phyloP scores from a whole-genome alignment of 2,888 invertebrate genomes.

The Uloborus plumipes region DNA sequence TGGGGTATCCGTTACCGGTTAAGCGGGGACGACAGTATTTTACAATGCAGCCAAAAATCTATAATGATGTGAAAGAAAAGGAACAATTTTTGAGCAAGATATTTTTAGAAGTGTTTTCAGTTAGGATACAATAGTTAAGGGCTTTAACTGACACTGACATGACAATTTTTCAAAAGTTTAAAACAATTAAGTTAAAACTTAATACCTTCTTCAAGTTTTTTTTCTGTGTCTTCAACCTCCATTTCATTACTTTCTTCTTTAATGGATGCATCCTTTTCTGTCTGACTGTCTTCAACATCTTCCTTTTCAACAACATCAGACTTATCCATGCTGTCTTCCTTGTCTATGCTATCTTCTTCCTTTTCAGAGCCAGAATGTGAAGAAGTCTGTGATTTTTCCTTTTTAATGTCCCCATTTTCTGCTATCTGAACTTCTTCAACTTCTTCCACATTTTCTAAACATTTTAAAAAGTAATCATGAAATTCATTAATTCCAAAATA shows the following conservation, averaged over 20 bases:
- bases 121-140: too few relatives aligned
- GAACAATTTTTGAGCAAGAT: too few relatives aligned
- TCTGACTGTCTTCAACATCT: slow-evolving; percentile 40
- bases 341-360: slow-evolving; percentile 68
- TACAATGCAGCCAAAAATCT: too few relatives aligned
- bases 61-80: too few relatives aligned
- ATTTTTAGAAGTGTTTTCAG: too few relatives aligned
- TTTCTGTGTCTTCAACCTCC: slow-evolving; percentile 68
- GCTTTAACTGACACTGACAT: too few relatives aligned
- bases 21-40: too few relatives aligned
- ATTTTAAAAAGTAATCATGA: not conserved
- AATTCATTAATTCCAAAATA: not conserved
- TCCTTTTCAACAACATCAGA: slow-evolving; percentile 65
- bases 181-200: not conserved
- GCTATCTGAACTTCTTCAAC: slow-evolving; percentile 44
- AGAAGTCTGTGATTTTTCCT: slow-evolving; percentile 37
- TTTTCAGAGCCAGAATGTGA: slow-evolving; percentile 55
- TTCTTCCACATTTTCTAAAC: slow-evolving; percentile 39
- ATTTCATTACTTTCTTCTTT: slow-evolving; percentile 66
- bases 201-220: slow-evolving; percentile 38
- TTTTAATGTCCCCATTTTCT: slow-evolving; percentile 62
- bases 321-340: slow-evolving; percentile 68
- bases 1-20: too few relatives aligned
- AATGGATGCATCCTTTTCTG: slow-evolving; percentile 65
- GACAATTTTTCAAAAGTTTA: not conserved